Conservation (phyloP, 2,113 vertebrate species). For the Sylvia atricapilla region DNA sequence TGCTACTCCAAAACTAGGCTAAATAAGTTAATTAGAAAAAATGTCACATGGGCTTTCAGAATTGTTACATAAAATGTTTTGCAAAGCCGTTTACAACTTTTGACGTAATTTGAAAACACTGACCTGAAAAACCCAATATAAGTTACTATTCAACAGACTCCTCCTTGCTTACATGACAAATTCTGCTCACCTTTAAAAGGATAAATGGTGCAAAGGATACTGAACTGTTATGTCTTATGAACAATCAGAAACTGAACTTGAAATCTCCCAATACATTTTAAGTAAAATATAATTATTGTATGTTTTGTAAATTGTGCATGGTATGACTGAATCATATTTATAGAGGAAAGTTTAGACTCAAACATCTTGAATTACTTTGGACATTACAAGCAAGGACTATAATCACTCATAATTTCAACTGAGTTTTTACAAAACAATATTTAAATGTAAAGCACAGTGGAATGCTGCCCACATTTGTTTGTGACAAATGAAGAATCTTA, state of each 20-base stretch:
- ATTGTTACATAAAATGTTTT: slow-evolving; percentile 21
- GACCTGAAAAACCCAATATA: not conserved
- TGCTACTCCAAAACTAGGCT: slow-evolving; percentile 54
- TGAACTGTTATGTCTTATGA: not conserved
- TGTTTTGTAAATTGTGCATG: not conserved
- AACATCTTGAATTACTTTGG: not conserved
- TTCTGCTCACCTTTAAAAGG: not conserved
- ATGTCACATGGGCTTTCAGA: not conserved
- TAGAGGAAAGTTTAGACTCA: not conserved
- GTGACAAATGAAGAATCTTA: not conserved
- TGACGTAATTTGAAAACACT: slow-evolving; percentile 1
- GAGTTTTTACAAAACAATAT: not conserved
- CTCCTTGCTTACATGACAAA: not conserved
- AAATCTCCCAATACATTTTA: not conserved
- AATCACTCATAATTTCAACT: not conserved
- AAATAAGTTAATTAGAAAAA: slow-evolving; percentile 69
- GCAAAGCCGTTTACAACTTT: slow-evolving; percentile 47
- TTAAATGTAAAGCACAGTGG: not conserved
- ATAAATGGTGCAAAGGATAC: not conserved
- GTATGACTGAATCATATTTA: not conserved
- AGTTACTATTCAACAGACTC: not conserved
- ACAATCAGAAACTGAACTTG: not conserved
- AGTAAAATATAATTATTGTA: not conserved
- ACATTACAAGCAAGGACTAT: not conserved
- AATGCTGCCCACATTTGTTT: not conserved